These are phyloP conservation scores for Meteorus cinctellus DNA, from an alignment of 2,888 invertebrate genomes.

Conservation along the genomic window DNA sequence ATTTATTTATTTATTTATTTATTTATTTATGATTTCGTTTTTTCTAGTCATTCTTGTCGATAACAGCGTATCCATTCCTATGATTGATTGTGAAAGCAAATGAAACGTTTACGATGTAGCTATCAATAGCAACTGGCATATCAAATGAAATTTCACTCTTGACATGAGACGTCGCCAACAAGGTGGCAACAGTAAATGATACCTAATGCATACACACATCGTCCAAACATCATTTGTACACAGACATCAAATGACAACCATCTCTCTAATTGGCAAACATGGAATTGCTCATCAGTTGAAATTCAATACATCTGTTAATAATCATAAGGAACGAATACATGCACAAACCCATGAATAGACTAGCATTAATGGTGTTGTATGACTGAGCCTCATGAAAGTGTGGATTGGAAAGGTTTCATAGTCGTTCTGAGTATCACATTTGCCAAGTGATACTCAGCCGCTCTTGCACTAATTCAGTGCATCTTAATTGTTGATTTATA, in stretches of 20 bases:
- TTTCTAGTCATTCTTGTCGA: background rate
- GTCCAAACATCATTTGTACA: slow-evolving; percentile 8
- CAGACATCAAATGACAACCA: slow-evolving; percentile 33
- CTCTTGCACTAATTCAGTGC: no score
- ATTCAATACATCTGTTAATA: slow-evolving; percentile 16
- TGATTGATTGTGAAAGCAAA: slow-evolving; percentile 25
- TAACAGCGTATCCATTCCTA: background rate
- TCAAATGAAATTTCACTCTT: slow-evolving; percentile 27
- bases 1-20: background rate
- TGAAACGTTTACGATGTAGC: slow-evolving; percentile 18
- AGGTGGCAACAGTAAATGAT: slow-evolving; percentile 12
- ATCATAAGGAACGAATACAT: background rate
- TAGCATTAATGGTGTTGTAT: no score
- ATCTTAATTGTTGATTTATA: no score
- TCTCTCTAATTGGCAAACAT: slow-evolving; percentile 52
- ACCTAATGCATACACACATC: slow-evolving; percentile 12
- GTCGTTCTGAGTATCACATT: no score
- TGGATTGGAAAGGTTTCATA: no score
- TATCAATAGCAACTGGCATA: slow-evolving; percentile 20
- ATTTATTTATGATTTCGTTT: background rate
- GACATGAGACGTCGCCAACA: slow-evolving; percentile 27
- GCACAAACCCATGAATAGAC: background rate
- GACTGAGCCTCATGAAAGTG: no score
- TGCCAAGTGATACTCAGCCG: no score
- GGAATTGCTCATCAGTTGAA: slow-evolving; percentile 46